Evolutionary conservation across 64 coral and sea anemone species (phyloP), one percentile per base, ranked within the genome.

Genomic region (Porites australiensis): DNA sequence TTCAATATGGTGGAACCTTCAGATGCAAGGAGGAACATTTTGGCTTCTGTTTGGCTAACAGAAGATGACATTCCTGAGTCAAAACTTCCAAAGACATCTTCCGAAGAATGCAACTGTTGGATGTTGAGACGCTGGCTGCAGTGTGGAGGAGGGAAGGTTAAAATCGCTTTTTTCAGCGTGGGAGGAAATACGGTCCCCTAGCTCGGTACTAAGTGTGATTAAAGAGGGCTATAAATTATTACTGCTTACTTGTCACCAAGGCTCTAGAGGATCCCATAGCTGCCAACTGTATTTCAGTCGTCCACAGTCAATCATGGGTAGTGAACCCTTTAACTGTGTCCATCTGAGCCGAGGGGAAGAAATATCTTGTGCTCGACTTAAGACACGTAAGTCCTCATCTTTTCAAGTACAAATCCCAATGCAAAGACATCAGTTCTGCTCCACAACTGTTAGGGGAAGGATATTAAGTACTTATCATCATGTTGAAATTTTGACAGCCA

Each of bases 21-120:
- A 72, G 69, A 72, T 12, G 20, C 69, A 11, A 43, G 6, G 8
- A 7, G 5, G 20, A 23, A 46, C 6, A 2, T 72, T 43, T 72
- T 23, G 23, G 37, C 5, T 23, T 43, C 22, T 37, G n/a, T 53
- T 12, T 57, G 8, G 12, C 13, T 81, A 13, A 58, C 23, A 3
- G 15, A 37, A 23, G 21, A 64, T 44, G 57, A 83, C n/a, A 27
- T 83, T 19, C 78, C 20, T 37, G 57, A 22, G 37, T 59, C 79
- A 43, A 60, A 19, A 64, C n/a, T 59, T 16, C 60, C 8, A n/a
- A 79, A 79, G n/a, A 50, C 66, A 70, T 52, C 75, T 46, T 46
- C 88, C 15, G 88, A 90, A 90, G 61, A 90, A 80, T 90, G 88
- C 66, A 90, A 70, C 14, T 68, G 44, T 62, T 53, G 46, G 77